phyloP scores from a whole-genome alignment of 2,113 vertebrate species.

The Elgaria multicarinata region DNA sequence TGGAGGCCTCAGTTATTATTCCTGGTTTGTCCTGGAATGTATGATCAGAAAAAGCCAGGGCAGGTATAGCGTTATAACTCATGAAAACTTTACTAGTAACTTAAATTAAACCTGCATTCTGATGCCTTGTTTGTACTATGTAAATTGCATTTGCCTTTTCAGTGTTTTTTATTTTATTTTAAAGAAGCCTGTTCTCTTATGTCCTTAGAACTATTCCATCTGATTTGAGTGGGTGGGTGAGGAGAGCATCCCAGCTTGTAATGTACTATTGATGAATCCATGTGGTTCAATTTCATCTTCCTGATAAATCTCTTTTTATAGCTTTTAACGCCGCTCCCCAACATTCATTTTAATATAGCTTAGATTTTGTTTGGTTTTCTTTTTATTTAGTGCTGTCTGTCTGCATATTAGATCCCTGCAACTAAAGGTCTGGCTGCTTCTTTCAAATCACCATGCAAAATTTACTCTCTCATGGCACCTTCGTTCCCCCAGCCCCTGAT shows the following conservation, averaged over 20 bases:
- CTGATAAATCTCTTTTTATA: conserved; percentile 63
- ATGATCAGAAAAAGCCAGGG: not conserved
- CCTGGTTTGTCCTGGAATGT: not conserved
- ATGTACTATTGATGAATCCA: conserved; percentile 59
- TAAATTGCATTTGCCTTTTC: conserved; percentile 34
- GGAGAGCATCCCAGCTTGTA: conserved; percentile 53
- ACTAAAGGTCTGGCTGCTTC: not conserved
- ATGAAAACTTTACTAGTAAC: not conserved
- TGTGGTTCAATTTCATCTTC: conserved; percentile 38
- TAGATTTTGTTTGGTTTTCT: not conserved
- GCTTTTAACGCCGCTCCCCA: conserved; percentile 7
- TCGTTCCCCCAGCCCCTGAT: not conserved
- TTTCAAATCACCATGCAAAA: not conserved
- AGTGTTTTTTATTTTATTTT: conserved; percentile 55
- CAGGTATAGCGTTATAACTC: not conserved
- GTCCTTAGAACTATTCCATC: conserved; percentile 56
- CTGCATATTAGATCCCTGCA: not conserved
- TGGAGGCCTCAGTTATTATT: not conserved
- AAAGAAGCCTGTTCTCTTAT: conserved; percentile 15
- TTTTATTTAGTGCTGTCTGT: not conserved
- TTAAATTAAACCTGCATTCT: conserved; percentile 45
- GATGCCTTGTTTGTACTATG: not conserved
- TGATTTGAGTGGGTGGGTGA: not conserved
- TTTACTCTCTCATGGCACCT: not conserved
- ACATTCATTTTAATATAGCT: conserved; percentile 21